Evolutionary conservation across 2,113 vertebrate genomes (phyloP).

Genomic region (Mus spicilegus): DNA sequence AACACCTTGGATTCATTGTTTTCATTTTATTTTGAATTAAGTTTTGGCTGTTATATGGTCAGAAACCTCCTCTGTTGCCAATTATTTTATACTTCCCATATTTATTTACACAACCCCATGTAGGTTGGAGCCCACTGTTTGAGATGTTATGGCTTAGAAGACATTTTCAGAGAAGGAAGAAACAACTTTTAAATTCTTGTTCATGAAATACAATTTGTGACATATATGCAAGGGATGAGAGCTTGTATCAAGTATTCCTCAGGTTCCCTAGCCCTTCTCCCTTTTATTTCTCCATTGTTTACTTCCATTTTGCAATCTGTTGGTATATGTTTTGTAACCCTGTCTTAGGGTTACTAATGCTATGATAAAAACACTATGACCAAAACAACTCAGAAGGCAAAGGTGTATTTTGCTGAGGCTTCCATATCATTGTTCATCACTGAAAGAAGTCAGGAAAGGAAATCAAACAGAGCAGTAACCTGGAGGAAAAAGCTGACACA

Average conservation of each 20-base stretch:
- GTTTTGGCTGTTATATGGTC: not conserved
- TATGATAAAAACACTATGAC: not conserved
- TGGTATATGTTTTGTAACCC: not conserved
- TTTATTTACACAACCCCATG: not conserved
- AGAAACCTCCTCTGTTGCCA: not conserved
- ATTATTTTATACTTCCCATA: not conserved
- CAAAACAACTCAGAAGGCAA: not conserved
- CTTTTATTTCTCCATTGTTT: slow-evolving; percentile 4
- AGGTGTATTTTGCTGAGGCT: not conserved
- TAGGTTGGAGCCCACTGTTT: not conserved
- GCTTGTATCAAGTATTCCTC: not conserved
- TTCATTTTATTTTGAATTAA: not conserved
- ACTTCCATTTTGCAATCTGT: not conserved
- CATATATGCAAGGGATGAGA: not conserved
- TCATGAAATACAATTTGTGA: not conserved
- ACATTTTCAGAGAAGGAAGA: not conserved
- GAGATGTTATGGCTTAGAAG: not conserved
- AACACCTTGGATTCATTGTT: not conserved
- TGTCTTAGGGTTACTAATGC: not conserved
- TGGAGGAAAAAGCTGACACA: not conserved
- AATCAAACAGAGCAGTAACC: not conserved
- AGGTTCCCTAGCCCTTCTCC: not conserved
- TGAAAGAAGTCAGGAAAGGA: not conserved
- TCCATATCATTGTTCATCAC: not conserved
- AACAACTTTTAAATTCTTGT: not conserved